Conservation (phyloP, 2,113 vertebrate genomes). For the Daubentonia madagascariensis region DNA sequence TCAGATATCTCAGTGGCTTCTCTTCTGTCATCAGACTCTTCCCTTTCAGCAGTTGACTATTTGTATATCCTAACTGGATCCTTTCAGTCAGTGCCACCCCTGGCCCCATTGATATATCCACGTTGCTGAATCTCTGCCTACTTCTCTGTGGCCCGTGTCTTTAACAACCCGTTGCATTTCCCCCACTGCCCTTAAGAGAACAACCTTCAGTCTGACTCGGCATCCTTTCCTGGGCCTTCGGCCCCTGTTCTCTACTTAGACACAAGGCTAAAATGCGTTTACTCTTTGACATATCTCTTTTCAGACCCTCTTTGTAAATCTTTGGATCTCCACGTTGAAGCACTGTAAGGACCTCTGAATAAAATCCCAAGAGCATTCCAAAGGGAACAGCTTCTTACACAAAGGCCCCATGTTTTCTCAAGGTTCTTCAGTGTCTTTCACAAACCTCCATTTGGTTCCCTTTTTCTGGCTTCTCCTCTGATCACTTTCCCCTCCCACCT, state of each 20-base stretch:
- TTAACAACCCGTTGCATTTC: not conserved
- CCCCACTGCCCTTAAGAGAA: not conserved
- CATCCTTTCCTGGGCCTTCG: not conserved
- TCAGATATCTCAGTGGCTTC: not conserved
- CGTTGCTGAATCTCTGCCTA: not conserved
- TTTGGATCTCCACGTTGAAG: not conserved
- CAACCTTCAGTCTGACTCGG: not conserved
- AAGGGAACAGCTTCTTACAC: not conserved
- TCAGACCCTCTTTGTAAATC: not conserved
- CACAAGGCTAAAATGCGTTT: not conserved
- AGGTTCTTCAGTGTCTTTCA: not conserved
- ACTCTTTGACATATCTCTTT: not conserved
- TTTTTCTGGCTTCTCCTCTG: not conserved
- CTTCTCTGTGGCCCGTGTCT: not conserved
- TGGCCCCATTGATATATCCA: rapidly evolving
- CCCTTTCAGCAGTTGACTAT: not conserved
- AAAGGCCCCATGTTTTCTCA: not conserved
- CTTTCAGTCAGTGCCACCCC: not conserved
- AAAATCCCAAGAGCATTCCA: not conserved
- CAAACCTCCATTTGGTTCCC: not conserved
- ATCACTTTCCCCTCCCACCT: not conserved
- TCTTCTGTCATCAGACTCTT: not conserved
- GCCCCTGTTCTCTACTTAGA: not conserved
- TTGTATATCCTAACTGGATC: not conserved
- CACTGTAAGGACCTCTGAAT: not conserved